A percentile compares a stretch with the other conserved stretches of the same genome.
phyloP scores from a whole-genome alignment of 2,797 vertebrate species.

The Clarias platycephalus region DNA sequence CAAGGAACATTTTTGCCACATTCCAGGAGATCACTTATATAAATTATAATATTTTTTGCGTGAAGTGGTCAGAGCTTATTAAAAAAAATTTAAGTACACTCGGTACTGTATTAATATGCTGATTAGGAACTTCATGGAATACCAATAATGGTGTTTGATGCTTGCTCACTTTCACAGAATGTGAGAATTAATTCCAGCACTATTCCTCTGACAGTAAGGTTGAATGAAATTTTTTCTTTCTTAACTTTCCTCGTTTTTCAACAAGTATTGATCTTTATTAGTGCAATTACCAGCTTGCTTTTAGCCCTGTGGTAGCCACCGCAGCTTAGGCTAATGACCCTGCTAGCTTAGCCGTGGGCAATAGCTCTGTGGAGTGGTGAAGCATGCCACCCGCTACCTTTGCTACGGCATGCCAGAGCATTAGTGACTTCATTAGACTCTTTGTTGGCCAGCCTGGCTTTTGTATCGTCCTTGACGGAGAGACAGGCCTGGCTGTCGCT shows the following conservation, averaged over 20 bases:
- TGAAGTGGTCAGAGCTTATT: conserved; percentile 71
- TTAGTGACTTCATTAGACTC: conserved; percentile 78
- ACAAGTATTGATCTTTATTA: conserved; percentile 66
- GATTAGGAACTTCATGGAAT: conserved; percentile 72
- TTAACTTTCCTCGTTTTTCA: conserved; percentile 48
- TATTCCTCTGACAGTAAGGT: conserved; percentile 55
- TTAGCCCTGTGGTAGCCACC: conserved; percentile 57
- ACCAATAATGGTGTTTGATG: conserved; percentile 72
- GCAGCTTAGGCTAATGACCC: conserved; percentile 70
- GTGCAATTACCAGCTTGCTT: conserved; percentile 61
- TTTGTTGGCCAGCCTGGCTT: conserved; percentile 72
- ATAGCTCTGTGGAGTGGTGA: conserved; percentile 66
- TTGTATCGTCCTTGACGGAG: conserved; percentile 74
- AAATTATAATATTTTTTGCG: conserved; percentile 68
- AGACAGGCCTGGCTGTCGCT: conserved; percentile 55
- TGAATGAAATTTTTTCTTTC: conserved; percentile 49
- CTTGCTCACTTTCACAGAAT: conserved; percentile 52
- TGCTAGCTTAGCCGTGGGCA: conserved; percentile 59
- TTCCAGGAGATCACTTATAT: conserved; percentile 73
- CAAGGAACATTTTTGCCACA: conserved; percentile 72
- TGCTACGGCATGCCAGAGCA: conserved; percentile 74
- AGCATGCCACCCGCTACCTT: conserved; percentile 69
- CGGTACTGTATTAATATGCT: conserved; percentile 71
- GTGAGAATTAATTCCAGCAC: conserved; percentile 64
- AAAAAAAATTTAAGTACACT: conserved; percentile 62